Evolutionary conservation across 2,888 invertebrate species (phyloP).

Genomic region (Anodontia alba): DNA sequence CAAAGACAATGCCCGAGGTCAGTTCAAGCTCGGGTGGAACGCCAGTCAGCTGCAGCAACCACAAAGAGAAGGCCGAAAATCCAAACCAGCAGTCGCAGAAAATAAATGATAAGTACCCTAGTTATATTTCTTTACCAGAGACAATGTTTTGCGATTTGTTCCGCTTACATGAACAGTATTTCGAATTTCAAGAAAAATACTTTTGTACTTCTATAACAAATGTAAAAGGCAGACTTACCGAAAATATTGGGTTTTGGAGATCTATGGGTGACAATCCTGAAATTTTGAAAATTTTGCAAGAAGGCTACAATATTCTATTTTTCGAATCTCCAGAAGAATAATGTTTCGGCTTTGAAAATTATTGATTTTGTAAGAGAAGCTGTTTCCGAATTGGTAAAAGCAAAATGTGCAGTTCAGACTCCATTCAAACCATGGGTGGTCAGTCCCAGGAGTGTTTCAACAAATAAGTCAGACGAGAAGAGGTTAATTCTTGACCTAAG

Average conservation of each 20-base stretch:
- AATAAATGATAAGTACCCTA: no score
- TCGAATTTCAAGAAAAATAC: background rate
- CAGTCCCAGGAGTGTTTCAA: constrained; percentile 15
- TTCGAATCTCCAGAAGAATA: constrained; percentile 15
- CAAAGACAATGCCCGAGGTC: no score
- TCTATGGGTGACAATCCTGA: background rate
- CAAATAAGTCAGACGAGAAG: background rate
- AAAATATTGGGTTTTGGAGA: background rate
- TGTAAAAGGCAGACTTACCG: background rate
- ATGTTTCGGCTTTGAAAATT: constrained; percentile 12
- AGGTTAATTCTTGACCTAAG: constrained; percentile 23
- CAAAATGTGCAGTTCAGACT: background rate
- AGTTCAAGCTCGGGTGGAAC: no score
- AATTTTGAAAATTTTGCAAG: background rate
- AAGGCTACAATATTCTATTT: constrained; percentile 16
- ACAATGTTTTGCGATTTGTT: background rate
- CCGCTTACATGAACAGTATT: background rate
- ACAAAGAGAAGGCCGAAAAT: no score
- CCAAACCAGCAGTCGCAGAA: no score
- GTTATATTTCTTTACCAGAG: no score
- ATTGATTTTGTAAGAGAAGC: background rate
- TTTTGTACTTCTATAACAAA: background rate
- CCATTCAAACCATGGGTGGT: constrained; percentile 17
- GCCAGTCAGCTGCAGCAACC: no score
- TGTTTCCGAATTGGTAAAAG: background rate